Evolutionary conservation across 2,797 vertebrate species (phyloP).

Genomic region (Myotis vivesi): DNA sequence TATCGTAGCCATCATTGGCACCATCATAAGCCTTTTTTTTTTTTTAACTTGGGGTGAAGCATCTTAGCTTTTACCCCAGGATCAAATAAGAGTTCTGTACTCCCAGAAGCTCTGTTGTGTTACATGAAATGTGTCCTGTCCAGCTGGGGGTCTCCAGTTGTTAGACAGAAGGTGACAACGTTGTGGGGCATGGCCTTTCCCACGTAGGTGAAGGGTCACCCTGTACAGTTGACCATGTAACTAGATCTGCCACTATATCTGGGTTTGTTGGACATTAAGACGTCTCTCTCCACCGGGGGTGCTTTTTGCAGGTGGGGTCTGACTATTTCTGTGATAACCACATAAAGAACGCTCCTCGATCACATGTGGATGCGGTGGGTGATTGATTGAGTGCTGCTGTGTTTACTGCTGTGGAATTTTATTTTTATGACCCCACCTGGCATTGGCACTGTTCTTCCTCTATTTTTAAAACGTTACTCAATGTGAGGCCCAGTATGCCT

Average conservation of each 20-base stretch:
- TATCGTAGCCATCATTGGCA: not conserved
- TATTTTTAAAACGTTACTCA: constrained; percentile 77
- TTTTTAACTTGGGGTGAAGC: not conserved
- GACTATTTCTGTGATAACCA: constrained; percentile 54
- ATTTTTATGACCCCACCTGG: constrained; percentile 62
- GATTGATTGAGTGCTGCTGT: constrained; percentile 47
- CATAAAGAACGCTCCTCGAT: not conserved
- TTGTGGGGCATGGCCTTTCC: not conserved
- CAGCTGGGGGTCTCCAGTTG: not conserved
- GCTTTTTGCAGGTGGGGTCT: not conserved
- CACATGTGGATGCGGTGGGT: not conserved
- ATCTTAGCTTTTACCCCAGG: not conserved
- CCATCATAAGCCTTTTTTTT: not conserved
- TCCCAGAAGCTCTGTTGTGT: not conserved
- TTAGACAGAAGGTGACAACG: not conserved
- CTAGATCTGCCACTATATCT: not conserved
- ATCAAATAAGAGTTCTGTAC: not conserved
- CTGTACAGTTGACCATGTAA: not conserved
- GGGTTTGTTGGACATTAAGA: not conserved
- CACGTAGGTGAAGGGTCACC: not conserved
- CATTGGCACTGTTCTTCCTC: constrained; percentile 48
- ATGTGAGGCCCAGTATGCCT: constrained; percentile 64
- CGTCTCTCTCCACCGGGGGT: not conserved
- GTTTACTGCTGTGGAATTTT: constrained; percentile 58
- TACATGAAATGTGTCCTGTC: not conserved